These are phyloP conservation scores for Hippocampus mohnikei DNA, from an alignment of 2,113 vertebrate genomes.

Conservation along the genomic window DNA sequence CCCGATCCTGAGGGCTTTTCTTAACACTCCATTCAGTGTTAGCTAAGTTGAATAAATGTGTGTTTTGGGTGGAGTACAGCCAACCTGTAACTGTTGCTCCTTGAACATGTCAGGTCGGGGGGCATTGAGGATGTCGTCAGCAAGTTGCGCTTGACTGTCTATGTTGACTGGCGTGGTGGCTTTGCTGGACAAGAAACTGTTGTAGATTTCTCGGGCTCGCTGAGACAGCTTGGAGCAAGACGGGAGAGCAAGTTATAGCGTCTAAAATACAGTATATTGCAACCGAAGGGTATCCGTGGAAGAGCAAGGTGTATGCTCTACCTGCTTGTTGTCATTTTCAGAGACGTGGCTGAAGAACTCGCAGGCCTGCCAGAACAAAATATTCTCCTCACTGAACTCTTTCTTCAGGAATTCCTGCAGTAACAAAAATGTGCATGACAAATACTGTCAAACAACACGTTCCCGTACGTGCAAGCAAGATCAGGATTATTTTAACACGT, in stretches of 20 bases:
- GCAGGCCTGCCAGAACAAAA: slow-evolving; percentile 98
- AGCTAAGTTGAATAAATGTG: neutral
- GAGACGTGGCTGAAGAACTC: slow-evolving; percentile 91
- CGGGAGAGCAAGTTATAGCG: neutral
- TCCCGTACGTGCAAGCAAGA: neutral
- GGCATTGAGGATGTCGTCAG: slow-evolving; percentile 89
- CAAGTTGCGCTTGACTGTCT: slow-evolving; percentile 93
- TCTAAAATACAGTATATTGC: neutral
- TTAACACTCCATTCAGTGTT: slow-evolving; percentile 1
- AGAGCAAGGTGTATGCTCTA: slow-evolving; percentile 36
- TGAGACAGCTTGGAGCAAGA: slow-evolving; percentile 78
- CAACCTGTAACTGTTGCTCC: slow-evolving; percentile 95
- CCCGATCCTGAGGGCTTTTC: slow-evolving; percentile 12
- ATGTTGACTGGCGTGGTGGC: slow-evolving; percentile 97
- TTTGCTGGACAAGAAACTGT: slow-evolving; percentile 92
- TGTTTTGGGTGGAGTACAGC: neutral
- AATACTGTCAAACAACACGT: neutral
- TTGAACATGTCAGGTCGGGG: slow-evolving; percentile 95
- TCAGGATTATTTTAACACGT: neutral
- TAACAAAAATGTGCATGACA: neutral
- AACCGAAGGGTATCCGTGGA: neutral
- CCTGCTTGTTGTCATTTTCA: slow-evolving; percentile 92
- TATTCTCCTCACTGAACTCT: slow-evolving; percentile 98
- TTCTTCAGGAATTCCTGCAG: slow-evolving; percentile 93
- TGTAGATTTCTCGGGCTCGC: slow-evolving; percentile 95